Conservation (phyloP, 30 jellyfish, hydroid and myxozoan species). For the Sanderia malayensis region DNA sequence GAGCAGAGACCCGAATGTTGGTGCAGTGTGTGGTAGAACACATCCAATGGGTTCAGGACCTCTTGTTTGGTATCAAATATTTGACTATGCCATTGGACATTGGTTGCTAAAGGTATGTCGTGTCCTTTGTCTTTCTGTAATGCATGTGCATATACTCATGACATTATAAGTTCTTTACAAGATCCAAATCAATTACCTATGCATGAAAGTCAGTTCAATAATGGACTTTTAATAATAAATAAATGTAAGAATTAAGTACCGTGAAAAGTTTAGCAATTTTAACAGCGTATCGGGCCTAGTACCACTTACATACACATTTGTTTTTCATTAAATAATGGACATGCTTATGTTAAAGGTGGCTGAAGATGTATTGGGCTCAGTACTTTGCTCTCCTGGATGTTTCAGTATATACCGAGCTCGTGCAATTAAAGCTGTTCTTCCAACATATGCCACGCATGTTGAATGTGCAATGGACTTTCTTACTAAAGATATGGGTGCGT, state of each 20-base stretch:
- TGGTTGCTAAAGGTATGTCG: constrained; percentile 94
- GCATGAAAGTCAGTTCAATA: too few species aligned
- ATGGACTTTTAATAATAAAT: too few species aligned
- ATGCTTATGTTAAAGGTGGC: constrained; percentile 72
- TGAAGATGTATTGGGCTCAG: constrained; percentile 94
- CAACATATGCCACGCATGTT: constrained; percentile 81
- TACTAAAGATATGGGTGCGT: constrained; percentile 92
- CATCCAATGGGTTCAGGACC: constrained; percentile 98
- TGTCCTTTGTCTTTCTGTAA: too few species aligned
- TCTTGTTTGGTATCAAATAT: constrained; percentile 86
- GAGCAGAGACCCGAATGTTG: constrained; percentile 94
- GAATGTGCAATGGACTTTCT: constrained; percentile 94
- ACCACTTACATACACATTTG: too few species aligned
- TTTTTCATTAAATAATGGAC: too few species aligned
- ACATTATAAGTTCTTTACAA: too few species aligned
- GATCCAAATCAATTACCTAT: too few species aligned
- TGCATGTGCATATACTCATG: too few species aligned
- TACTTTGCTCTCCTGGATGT: constrained; percentile 94
- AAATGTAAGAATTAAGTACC: too few species aligned
- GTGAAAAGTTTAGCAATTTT: too few species aligned
- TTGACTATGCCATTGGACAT: constrained; percentile 95
- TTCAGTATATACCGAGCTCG: constrained; percentile 87
- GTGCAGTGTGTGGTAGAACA: constrained; percentile 95
- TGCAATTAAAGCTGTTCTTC: constrained; percentile 78
- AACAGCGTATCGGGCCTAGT: too few species aligned